Evolutionary conservation across 2,888 invertebrate species (phyloP).

Genomic region (Cerastis leucographa): DNA sequence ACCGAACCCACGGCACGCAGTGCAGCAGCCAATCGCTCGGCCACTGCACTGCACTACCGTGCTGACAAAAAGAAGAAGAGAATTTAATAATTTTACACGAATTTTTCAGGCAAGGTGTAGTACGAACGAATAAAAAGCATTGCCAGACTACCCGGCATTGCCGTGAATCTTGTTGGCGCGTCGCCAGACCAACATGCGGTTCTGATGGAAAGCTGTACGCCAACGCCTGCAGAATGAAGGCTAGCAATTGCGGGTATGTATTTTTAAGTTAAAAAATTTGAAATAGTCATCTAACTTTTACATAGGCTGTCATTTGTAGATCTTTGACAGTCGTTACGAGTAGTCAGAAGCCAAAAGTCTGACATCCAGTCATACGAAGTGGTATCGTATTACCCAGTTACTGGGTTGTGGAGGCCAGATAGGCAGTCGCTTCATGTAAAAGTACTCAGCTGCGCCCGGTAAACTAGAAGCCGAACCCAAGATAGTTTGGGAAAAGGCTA

Average conservation of each 20-base stretch:
- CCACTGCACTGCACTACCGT: background rate
- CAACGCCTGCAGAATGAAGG: constrained; percentile 97
- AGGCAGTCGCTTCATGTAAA: too few species aligned
- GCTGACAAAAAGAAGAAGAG: background rate
- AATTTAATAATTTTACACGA: background rate
- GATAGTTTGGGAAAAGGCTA: too few species aligned
- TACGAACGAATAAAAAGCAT: constrained; percentile 96
- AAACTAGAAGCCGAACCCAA: too few species aligned
- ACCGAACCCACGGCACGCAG: background rate
- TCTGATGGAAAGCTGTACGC: constrained; percentile 97
- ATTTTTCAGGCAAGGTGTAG: constrained; percentile 94
- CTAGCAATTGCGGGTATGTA: constrained; percentile 96
- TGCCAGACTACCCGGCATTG: constrained; percentile 98
- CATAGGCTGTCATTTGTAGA: too few species aligned
- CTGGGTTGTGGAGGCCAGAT: too few species aligned
- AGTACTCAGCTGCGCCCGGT: too few species aligned
- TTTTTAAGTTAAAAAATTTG: background rate
- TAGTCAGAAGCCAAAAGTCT: too few species aligned
- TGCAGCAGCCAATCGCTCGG: background rate
- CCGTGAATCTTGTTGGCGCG: constrained; percentile 97
- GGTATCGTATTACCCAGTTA: too few species aligned
- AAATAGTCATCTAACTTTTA: background rate
- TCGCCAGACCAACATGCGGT: constrained; percentile 96
- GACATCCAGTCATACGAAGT: too few species aligned
- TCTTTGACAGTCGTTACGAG: too few species aligned